These are phyloP conservation scores for Muscicapa striata DNA, from an alignment of 2,797 vertebrate species.

Conservation along the genomic window DNA sequence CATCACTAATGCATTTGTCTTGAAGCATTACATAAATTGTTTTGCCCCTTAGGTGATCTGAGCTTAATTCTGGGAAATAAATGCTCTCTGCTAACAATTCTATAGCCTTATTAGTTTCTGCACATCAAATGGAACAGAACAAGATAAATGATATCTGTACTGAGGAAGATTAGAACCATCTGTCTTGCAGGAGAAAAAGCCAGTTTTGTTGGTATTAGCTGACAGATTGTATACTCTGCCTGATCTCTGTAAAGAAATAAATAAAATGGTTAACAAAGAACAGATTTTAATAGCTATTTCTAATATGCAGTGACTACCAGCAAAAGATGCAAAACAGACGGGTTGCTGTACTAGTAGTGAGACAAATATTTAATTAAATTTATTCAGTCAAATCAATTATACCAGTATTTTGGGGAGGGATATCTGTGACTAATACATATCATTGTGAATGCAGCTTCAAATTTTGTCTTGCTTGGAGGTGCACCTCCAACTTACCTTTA, in stretches of 20 bases:
- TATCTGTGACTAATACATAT: neutral
- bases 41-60: conserved; percentile 38
- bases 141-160: conserved; percentile 39
- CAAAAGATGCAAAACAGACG: neutral
- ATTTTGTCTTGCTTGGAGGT: neutral
- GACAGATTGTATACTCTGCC: neutral
- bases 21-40: conserved; percentile 50
- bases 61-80: conserved; percentile 62
- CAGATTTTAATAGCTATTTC: conserved; percentile 7
- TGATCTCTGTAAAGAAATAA: neutral
- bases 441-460: neutral
- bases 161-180: conserved; percentile 54
- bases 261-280: neutral
- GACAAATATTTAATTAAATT: neutral
- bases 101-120: conserved; percentile 60
- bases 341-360: neutral
- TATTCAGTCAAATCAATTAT: neutral
- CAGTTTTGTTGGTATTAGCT: conserved; percentile 2
- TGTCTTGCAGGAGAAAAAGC: neutral
- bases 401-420: neutral
- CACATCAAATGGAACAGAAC: conserved; percentile 21
- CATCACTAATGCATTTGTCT: conserved; percentile 56
- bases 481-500: neutral
- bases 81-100: conserved; percentile 51
- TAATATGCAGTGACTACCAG: neutral